Percentiles rank a stretch among this genome's conserved stretches.
phyloP scores from a whole-genome alignment of 2,113 vertebrate species.

The Caloenas nicobarica region DNA sequence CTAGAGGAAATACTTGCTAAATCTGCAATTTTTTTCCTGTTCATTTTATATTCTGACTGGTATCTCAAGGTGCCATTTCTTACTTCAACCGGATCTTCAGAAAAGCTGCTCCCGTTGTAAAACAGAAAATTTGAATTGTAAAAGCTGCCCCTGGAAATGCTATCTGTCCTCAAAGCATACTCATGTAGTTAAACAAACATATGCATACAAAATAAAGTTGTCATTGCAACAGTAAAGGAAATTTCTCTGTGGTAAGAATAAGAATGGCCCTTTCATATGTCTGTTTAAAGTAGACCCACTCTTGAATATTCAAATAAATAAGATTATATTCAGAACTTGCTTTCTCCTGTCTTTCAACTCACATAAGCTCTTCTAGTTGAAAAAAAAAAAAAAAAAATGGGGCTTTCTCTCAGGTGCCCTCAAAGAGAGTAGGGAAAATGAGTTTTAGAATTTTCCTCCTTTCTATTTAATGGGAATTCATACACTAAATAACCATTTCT shows the following conservation, averaged over 20 bases:
- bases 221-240: neutral
- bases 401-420: neutral
- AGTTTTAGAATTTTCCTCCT: neutral
- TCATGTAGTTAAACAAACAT: neutral
- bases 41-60: neutral
- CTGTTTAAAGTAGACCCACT: neutral
- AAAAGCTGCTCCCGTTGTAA: neutral
- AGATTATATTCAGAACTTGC: neutral
- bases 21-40: neutral
- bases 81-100: neutral
- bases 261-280: neutral
- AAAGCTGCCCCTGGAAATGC: neutral
- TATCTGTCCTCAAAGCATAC: neutral
- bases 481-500: neutral
- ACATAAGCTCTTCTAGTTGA: neutral
- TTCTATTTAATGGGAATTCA: neutral
- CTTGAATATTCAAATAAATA: neutral
- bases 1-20: neutral
- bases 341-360: neutral
- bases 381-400: neutral
- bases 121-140: conserved; percentile 9
- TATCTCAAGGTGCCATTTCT: conserved; percentile 10
- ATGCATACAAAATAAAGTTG: neutral
- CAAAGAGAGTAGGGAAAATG: neutral
- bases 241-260: neutral